Percentiles rank a stretch among this genome's conserved stretches.
phyloP scores from a whole-genome alignment of 2,797 vertebrate species.

The Microctenopoma stevenorrisi region DNA sequence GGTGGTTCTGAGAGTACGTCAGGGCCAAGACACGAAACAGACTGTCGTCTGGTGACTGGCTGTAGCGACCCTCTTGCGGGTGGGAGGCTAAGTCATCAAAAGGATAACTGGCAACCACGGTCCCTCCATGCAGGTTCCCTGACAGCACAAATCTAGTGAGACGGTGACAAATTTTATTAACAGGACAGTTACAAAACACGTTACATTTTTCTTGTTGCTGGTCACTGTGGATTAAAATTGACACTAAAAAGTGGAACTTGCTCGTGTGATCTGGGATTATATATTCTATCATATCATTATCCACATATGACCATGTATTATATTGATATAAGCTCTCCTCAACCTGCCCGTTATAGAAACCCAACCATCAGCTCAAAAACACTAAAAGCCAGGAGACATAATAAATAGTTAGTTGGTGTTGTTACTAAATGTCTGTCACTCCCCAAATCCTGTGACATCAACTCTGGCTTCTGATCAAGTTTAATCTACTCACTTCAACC shows the following conservation, averaged over 20 bases:
- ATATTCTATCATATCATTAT: no score
- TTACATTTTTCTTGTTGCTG: neutral
- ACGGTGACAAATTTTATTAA: slow-evolving; percentile 11
- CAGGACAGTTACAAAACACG: neutral
- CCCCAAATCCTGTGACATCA: no score
- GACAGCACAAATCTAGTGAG: slow-evolving; percentile 92
- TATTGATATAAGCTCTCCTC: no score
- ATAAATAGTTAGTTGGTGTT: no score
- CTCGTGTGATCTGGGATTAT: neutral
- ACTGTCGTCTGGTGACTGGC: slow-evolving; percentile 89
- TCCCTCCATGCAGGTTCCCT: slow-evolving; percentile 95
- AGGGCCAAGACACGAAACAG: slow-evolving; percentile 92
- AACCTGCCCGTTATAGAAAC: no score
- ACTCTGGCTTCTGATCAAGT: no score
- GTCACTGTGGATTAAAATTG: neutral
- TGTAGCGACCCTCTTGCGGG: slow-evolving; percentile 84
- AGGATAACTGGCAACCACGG: slow-evolving; percentile 97
- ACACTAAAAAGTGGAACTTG: neutral
- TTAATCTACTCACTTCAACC: no score
- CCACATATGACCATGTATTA: no score
- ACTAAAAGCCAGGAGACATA: no score
- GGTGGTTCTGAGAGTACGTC: slow-evolving; percentile 91
- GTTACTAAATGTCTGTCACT: no score
- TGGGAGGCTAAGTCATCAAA: slow-evolving; percentile 92
- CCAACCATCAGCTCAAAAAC: no score